Percentiles rank a stretch among this genome's conserved stretches.
phyloP scores from a whole-genome alignment of 2,113 vertebrate species.

The Hippocampus zosterae region DNA sequence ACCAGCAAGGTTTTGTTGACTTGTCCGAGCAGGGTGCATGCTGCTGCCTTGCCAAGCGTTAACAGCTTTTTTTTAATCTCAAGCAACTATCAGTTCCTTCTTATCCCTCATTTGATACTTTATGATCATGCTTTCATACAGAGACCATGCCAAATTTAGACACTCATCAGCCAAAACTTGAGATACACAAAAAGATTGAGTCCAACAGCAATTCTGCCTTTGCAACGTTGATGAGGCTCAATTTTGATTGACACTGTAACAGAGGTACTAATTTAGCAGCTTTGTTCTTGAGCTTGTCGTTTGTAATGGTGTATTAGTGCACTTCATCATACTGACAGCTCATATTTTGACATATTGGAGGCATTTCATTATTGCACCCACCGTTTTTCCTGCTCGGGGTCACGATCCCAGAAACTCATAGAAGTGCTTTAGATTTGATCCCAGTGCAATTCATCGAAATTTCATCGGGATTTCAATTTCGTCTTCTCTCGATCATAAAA shows the following conservation, averaged over 20 bases:
- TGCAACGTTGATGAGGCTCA: neutral
- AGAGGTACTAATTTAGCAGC: neutral
- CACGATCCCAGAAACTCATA: too few species aligned
- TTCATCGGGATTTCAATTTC: too few species aligned
- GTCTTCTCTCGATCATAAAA: too few species aligned
- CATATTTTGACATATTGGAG: too few species aligned
- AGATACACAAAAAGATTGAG: neutral
- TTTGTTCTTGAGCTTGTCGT: neutral
- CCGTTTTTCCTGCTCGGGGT: too few species aligned
- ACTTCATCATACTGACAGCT: too few species aligned
- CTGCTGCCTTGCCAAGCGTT: conserved; percentile 71
- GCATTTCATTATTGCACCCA: too few species aligned
- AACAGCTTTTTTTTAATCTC: conserved; percentile 28
- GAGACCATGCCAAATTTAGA: neutral
- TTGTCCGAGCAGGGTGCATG: conserved; percentile 73
- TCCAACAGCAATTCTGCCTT: neutral
- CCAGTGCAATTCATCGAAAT: too few species aligned
- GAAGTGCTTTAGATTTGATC: too few species aligned
- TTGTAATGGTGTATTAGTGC: neutral
- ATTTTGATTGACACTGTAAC: neutral
- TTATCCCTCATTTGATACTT: neutral
- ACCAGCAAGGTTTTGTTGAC: conserved; percentile 76
- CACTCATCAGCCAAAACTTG: neutral
- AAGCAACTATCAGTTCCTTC: conserved; percentile 24
- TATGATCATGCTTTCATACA: neutral